Evolutionary conservation across 1,140 invertebrate species (phyloP), one percentile per base, ranked within the genome.

Genomic region (Bombyx mori): DNA sequence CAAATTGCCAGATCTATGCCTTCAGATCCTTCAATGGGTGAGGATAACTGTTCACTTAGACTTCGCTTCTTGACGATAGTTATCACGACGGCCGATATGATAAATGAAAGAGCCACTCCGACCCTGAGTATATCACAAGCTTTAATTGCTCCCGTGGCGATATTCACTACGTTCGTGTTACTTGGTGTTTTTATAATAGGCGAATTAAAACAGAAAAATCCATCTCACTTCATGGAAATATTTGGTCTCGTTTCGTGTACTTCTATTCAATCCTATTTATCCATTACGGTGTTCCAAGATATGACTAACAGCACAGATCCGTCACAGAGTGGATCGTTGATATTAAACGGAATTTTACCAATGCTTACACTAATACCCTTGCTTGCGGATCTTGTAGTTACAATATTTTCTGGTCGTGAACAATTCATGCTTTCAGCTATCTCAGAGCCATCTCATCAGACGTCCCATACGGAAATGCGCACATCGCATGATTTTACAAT

Each of bases 331-430:
- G 66, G 65, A 47, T 63, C 63, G 6, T n/a, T 75, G 35, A 65
- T 75, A 45, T 60, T 85, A 9, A 75, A 82, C 64, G 79, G 74
- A 52, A 58, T 85, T 43, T 58, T 85, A 44, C 82, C 82, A 18
- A 68, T 82, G 64, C 63, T 82, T 35, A 70, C 62, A 67, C 67
- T 69, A 60, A 61, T 77, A 8, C 48, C 77, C 10, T n/a, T 84
- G 7, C 44, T 79, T 12, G 61, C 72, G 18, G 76, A 84, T 57
- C 59, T 84, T 3, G 62, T 70, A 47, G 57, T 72, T 26, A 63
- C 73, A 18, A 60, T 71, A 48, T 74, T 82, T 56, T 63, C 63
- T 44, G 62, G 61, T 35, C 66, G 73, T 53, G 46, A 68, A 48
- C 55, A 59, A 50, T 56, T 60, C 22, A 42, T 52, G 42, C 57